phyloP scores from a whole-genome alignment of 2,113 vertebrate genomes.

The Elaphurus davidianus region DNA sequence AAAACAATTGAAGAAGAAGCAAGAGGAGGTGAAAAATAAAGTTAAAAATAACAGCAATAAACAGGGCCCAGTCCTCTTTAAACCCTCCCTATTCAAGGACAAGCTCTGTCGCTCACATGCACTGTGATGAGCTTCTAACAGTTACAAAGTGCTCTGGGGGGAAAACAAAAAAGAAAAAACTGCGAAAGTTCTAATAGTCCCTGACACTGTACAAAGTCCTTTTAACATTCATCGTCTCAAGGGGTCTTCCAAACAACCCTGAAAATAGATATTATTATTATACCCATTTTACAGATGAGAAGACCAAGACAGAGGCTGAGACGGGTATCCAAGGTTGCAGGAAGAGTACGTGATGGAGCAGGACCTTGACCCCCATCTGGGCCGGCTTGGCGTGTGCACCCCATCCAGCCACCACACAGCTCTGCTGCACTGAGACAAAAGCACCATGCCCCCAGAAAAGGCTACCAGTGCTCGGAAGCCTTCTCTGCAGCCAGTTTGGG shows the following conservation, averaged over 20 bases:
- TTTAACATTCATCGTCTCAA: background rate
- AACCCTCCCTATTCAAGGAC: background rate
- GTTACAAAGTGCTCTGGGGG: background rate
- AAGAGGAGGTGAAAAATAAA: background rate
- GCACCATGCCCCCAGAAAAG: too few species aligned
- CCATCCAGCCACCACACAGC: fast-evolving
- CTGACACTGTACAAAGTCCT: background rate
- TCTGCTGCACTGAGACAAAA: background rate
- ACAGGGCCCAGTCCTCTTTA: background rate
- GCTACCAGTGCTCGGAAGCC: background rate
- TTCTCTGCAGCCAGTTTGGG: background rate
- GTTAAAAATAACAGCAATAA: background rate
- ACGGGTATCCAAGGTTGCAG: background rate
- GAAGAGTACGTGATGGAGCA: background rate
- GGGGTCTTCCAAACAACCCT: background rate
- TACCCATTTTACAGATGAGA: background rate
- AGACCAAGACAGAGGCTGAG: background rate
- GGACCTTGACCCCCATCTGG: too few species aligned
- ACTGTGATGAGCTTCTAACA: background rate
- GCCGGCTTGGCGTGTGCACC: too few species aligned
- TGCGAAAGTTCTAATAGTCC: background rate
- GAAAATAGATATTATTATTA: background rate
- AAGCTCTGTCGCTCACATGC: background rate
- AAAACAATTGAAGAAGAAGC: background rate
- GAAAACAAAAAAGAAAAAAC: background rate